These are phyloP conservation scores for Anolis carolinensis DNA, from an alignment of 2,113 vertebrate genomes.

Conservation along the genomic window DNA sequence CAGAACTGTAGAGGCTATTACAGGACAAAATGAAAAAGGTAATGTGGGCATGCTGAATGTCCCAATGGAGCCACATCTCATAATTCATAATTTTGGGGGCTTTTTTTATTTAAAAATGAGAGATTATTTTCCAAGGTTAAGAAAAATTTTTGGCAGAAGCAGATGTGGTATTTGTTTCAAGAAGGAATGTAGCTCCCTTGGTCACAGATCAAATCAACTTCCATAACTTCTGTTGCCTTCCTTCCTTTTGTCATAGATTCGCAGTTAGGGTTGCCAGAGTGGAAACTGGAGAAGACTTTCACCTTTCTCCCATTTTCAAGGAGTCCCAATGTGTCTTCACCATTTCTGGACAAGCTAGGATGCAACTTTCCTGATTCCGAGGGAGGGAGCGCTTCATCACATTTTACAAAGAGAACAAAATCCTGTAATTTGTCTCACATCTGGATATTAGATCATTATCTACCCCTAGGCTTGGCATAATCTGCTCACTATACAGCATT, in stretches of 20 bases:
- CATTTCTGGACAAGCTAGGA: not conserved
- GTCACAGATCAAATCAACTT: not conserved
- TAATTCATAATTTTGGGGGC: too few species aligned
- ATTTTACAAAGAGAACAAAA: not conserved
- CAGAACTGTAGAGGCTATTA: not conserved
- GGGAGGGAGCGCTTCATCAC: not conserved
- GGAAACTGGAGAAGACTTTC: too few species aligned
- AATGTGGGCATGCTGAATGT: too few species aligned
- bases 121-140: too few species aligned
- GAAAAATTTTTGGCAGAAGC: too few species aligned
- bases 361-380: not conserved
- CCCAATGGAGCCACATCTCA: too few species aligned
- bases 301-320: too few species aligned
- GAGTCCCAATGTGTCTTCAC: not conserved
- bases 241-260: not conserved
- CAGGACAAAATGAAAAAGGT: too few species aligned
- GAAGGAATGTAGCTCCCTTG: too few species aligned
- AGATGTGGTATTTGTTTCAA: too few species aligned
- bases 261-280: not conserved
- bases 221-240: not conserved
- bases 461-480: not conserved
- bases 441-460: not conserved
- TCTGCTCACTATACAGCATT: not conserved
- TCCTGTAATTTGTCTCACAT: not conserved
- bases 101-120: too few species aligned